Evolutionary conservation across 2,113 vertebrate species (phyloP), one percentile per base, ranked within the genome.

Genomic region (Pleuronectes platessa): DNA sequence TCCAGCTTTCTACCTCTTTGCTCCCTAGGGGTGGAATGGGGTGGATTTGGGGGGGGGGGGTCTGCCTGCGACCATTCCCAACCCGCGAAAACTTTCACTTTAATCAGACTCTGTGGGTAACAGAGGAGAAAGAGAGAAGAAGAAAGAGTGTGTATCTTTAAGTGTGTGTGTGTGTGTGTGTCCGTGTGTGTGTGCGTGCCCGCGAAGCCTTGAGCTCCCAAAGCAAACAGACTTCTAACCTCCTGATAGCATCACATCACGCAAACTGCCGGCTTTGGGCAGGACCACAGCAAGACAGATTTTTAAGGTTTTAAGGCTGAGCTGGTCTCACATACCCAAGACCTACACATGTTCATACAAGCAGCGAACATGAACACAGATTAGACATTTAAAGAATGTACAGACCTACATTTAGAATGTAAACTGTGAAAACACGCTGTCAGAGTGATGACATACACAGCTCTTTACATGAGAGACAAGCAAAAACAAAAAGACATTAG

Each of bases 51-150:
- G 67, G 80, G 89, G 82, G 89, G 86, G 71, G 59, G 55, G 71
- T 74, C 67, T 85, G 76, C 58, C 77, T 85, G 80, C 78, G 75
- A 83, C 86, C 87, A 86, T 93, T 92, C 90, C 91, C 90, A 89
- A 71, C 85, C 79, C 3, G 27, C 80, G 81, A 83, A 64, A 78
- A 86, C 89, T 90, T 88, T 89, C 71, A 82, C 88, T 92, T 90
- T 88, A 91, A 88, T 92, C 85, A 77, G 66, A 85, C 78, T 76
- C 24, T 68, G 62, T 61, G 67, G 79, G 42, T 63, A 79, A 78
- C 2, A 79, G 87, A 90, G 79, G 71, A 90, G 77, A 86, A 67
- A 77, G 31, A 49, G 18, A 59, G 68, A 79, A 71, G 24, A 77
- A 76, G 74, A 84, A 42, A 37, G 53, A 77, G 51, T 49, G 47